phyloP scores from a whole-genome alignment of 2,888 invertebrate species.

The Cryptus viduatorius region DNA sequence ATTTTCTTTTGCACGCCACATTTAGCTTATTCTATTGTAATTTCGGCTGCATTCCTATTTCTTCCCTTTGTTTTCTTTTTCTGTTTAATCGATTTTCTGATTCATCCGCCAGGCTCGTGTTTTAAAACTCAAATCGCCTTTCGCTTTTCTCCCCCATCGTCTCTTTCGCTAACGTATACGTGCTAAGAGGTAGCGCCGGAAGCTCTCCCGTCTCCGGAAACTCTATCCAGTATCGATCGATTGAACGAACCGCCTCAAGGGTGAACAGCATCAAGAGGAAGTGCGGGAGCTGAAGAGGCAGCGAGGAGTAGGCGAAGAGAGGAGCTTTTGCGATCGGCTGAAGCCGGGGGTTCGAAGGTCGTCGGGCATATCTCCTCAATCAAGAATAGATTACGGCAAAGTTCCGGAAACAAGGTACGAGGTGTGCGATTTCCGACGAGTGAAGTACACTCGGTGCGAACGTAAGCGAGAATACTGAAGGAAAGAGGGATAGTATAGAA shows the following conservation, averaged over 20 bases:
- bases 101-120: not conserved
- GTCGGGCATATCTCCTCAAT: constrained; percentile 36
- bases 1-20: not conserved
- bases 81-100: not conserved
- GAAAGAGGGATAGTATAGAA: not conserved
- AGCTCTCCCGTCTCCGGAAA: constrained; percentile 23
- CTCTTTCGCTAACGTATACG: constrained; percentile 17
- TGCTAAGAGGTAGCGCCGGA: constrained; percentile 24
- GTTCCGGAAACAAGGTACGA: constrained; percentile 37
- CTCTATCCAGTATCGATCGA: constrained; percentile 31
- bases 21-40: not conserved
- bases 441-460: constrained; percentile 2
- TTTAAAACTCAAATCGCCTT: constrained; percentile 3
- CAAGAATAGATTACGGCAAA: constrained; percentile 39
- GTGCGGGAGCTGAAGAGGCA: constrained; percentile 4
- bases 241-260: constrained; percentile 4
- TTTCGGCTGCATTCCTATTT: not conserved
- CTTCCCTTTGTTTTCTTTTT: not conserved
- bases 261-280: constrained; percentile 7
- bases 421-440: constrained; percentile 32
- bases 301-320: constrained; percentile 8
- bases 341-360: constrained; percentile 21
- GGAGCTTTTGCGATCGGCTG: not conserved
- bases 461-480: not conserved
- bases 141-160: constrained; percentile 5